Conservation (phyloP, 92 coral and sea anemone species). For the Phenganax subtilis region DNA sequence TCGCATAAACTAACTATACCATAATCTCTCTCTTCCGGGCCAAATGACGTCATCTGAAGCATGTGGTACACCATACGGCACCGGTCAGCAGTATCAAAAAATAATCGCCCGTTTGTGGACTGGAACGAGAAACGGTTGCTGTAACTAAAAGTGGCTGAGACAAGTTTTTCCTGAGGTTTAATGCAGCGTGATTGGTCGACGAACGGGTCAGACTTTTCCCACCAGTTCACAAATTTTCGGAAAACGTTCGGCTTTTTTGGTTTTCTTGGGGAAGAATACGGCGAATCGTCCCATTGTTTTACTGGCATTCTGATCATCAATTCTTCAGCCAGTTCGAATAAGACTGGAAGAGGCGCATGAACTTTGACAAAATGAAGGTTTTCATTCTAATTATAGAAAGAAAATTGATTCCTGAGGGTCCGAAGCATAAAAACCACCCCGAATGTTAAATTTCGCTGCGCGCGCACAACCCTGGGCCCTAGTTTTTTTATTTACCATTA, state of each 20-base stretch:
- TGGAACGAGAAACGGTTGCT: slow-evolving; percentile 2
- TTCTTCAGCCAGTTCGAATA: slow-evolving; percentile 80
- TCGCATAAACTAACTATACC: slow-evolving; percentile 46
- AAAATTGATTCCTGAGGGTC: neutral
- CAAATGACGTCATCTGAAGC: slow-evolving; percentile 42
- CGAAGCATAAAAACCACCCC: neutral
- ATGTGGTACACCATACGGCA: slow-evolving; percentile 47
- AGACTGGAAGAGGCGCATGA: slow-evolving; percentile 86
- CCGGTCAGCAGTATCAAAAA: slow-evolving; percentile 48
- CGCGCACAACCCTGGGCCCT: neutral
- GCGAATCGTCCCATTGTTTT: slow-evolving; percentile 41
- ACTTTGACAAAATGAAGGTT: slow-evolving; percentile 67
- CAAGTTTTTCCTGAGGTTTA: slow-evolving; percentile 27
- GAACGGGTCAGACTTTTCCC: slow-evolving; percentile 22
- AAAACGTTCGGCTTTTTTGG: slow-evolving; percentile 16
- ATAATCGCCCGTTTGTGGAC: slow-evolving; percentile 24
- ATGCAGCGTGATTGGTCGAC: slow-evolving; percentile 11
- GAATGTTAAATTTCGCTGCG: neutral
- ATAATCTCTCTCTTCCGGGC: slow-evolving; percentile 34
- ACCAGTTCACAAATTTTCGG: slow-evolving; percentile 3
- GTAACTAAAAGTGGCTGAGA: slow-evolving; percentile 32
- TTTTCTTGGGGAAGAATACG: slow-evolving; percentile 16
- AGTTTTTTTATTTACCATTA: too few relatives aligned
- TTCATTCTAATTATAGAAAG: slow-evolving; percentile 51
- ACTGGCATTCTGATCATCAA: slow-evolving; percentile 90